Evolutionary conservation across 2,113 vertebrate genomes (phyloP).

Genomic region (Toxotes jaculatrix): DNA sequence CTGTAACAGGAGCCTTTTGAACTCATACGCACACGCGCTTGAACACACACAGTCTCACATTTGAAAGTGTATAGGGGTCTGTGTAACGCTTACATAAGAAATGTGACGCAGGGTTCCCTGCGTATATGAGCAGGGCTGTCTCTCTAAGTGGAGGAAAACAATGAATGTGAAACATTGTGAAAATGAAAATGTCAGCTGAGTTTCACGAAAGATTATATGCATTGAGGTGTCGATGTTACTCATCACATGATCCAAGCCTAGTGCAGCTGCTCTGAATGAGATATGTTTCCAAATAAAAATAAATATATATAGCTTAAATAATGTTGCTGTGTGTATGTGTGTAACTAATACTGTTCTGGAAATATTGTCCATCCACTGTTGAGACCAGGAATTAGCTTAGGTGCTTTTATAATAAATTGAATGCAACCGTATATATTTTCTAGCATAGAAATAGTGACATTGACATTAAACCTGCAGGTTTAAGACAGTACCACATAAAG

Average conservation of each 20-base stretch:
- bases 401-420: too few relatives aligned
- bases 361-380: background rate
- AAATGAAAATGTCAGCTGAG: background rate
- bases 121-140: constrained; percentile 15
- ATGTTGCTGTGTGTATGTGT: background rate
- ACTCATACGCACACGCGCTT: constrained; percentile 16
- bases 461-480: background rate
- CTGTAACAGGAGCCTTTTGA: constrained; percentile 73
- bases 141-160: background rate
- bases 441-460: background rate
- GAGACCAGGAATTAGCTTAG: background rate
- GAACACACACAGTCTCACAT: constrained; percentile 20
- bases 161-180: background rate
- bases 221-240: background rate
- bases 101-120: constrained; percentile 18
- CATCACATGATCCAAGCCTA: background rate
- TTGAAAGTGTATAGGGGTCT: constrained; percentile 10
- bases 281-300: background rate
- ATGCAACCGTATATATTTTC: too few relatives aligned
- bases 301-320: background rate
- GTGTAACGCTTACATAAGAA: constrained; percentile 49
- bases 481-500: background rate
- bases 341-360: too few relatives aligned
- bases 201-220: background rate
- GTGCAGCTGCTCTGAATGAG: background rate